Evolutionary conservation across 2,797 vertebrate species (phyloP).

Genomic region (Hybognathus amarus): DNA sequence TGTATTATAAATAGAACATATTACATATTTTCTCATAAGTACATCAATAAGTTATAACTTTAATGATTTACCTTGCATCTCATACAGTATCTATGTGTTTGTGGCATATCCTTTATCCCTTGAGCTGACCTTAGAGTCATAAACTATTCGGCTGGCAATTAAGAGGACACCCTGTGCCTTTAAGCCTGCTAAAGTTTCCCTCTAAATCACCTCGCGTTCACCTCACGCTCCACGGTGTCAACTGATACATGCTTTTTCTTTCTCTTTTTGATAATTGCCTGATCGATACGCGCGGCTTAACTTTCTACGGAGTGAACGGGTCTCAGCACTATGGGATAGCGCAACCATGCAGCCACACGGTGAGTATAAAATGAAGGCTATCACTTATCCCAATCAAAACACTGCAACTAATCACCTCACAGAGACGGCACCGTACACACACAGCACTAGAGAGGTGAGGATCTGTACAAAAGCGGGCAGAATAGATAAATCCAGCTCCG

Average conservation of each 20-base stretch:
- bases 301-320: neutral
- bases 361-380: constrained; percentile 45
- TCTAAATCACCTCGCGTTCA: constrained; percentile 26
- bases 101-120: constrained; percentile 21
- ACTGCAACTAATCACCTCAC: constrained; percentile 45
- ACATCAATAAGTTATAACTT: constrained; percentile 38
- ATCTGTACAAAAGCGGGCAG: constrained; percentile 39
- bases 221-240: constrained; percentile 5
- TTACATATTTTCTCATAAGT: constrained; percentile 39
- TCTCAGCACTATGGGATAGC: constrained; percentile 28
- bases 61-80: constrained; percentile 24
- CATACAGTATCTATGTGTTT: constrained; percentile 28
- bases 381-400: constrained; percentile 45
- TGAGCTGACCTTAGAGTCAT: constrained; percentile 31
- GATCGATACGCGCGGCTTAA: constrained; percentile 23
- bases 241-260: constrained; percentile 30
- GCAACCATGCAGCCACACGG: constrained; percentile 7
- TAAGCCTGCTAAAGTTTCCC: constrained; percentile 18
- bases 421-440: constrained; percentile 33
- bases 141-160: constrained; percentile 38
- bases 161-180: constrained; percentile 20
- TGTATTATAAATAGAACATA: constrained; percentile 54
- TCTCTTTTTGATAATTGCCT: constrained; percentile 35
- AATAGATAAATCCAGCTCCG: constrained; percentile 41
- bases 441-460: constrained; percentile 34